Percentiles rank a stretch among this genome's conserved stretches.
phyloP scores from a whole-genome alignment of 2,113 vertebrate genomes.

The Gymnarchus niloticus region DNA sequence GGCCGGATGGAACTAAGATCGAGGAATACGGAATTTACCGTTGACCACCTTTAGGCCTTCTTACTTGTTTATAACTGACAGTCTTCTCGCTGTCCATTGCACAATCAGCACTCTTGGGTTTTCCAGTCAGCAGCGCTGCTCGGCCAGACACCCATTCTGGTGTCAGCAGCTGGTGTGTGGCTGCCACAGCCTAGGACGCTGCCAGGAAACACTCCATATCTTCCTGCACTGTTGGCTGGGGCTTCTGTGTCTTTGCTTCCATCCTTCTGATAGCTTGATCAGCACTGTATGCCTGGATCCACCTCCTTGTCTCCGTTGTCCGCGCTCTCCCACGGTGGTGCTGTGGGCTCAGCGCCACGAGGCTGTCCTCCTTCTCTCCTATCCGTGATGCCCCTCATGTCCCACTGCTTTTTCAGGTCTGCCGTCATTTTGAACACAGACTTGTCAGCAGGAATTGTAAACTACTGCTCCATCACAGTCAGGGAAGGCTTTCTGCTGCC shows the following conservation, averaged over 20 bases:
- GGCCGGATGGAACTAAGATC: not conserved
- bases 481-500: not conserved
- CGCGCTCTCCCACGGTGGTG: not conserved
- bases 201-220: not conserved
- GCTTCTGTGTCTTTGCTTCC: not conserved
- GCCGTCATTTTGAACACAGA: not conserved
- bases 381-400: not conserved
- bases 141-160: not conserved
- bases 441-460: not conserved
- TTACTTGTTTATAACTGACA: slow-evolving; percentile 7
- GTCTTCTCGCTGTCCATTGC: not conserved
- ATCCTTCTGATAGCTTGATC: too few species aligned
- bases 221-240: not conserved
- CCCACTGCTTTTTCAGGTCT: not conserved
- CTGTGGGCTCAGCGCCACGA: not conserved
- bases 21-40: not conserved
- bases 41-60: not conserved
- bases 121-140: not conserved
- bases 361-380: not conserved
- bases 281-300: not conserved
- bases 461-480: not conserved
- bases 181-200: not conserved
- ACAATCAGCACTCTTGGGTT: not conserved
- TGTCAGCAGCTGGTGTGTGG: not conserved
- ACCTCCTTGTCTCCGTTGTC: not conserved